Evolutionary conservation across 2,113 vertebrate species (phyloP).

Genomic region (Thermophis baileyi): DNA sequence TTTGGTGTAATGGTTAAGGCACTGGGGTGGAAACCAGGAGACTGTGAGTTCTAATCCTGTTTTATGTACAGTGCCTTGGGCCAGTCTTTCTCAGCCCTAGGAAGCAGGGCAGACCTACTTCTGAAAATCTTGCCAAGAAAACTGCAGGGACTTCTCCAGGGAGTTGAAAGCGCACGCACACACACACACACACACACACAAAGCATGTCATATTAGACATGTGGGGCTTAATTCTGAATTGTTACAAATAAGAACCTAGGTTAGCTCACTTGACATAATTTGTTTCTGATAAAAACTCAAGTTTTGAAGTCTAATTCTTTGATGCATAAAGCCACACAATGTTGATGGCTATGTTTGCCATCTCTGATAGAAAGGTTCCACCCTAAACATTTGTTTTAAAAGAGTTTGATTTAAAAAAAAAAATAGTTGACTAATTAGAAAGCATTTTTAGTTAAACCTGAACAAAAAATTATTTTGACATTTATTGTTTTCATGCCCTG

Average conservation of each 20-base stretch:
- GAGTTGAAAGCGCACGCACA: no score
- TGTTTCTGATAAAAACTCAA: neutral
- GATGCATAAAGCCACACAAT: neutral
- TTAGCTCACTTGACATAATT: neutral
- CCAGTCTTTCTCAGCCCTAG: neutral
- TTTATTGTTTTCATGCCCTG: neutral
- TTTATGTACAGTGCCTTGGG: neutral
- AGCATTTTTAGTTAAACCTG: neutral
- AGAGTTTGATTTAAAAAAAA: neutral
- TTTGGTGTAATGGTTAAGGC: neutral
- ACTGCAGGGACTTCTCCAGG: neutral
- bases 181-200: no score
- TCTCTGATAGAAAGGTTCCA: neutral
- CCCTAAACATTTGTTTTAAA: neutral
- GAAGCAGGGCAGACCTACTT: neutral
- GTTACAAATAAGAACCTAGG: neutral
- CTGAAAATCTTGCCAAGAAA: neutral
- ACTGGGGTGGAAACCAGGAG: neutral
- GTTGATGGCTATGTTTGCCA: neutral
- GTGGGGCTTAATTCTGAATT: neutral
- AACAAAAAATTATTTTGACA: neutral
- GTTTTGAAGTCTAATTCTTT: neutral
- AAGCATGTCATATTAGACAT: neutral
- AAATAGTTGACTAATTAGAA: neutral
- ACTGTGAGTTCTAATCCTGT: neutral